These are phyloP conservation scores for Podarcis lilfordi DNA, from an alignment of 2,797 vertebrate species.

Conservation along the genomic window DNA sequence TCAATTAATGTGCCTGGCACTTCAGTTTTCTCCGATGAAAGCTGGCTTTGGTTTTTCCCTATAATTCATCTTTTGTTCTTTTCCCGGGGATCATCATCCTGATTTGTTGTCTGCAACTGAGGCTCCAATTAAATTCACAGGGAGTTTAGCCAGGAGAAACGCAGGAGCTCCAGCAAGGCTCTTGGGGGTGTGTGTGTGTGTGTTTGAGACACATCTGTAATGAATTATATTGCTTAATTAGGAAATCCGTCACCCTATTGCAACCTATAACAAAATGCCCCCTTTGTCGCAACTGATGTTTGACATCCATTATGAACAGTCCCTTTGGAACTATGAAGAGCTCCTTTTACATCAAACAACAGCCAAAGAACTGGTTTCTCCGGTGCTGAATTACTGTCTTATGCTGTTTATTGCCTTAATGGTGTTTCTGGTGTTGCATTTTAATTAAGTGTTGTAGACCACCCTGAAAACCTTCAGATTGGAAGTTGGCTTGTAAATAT, in stretches of 20 bases:
- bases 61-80: constrained; percentile 73
- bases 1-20: constrained; percentile 49
- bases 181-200: constrained; percentile 33
- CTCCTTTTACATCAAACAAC: background rate
- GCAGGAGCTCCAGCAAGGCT: constrained; percentile 62
- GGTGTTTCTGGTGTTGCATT: too few species aligned
- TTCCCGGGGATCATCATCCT: constrained; percentile 67
- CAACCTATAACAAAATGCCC: background rate
- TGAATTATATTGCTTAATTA: constrained; percentile 4
- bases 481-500: too few species aligned
- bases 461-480: too few species aligned
- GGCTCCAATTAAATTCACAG: constrained; percentile 78
- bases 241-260: background rate
- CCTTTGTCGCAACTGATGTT: background rate
- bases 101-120: constrained; percentile 80
- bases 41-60: constrained; percentile 56
- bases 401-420: too few species aligned
- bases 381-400: too few species aligned
- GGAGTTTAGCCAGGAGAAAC: constrained; percentile 72
- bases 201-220: constrained; percentile 54
- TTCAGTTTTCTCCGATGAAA: background rate
- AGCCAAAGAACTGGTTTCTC: background rate
- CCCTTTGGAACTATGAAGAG: background rate
- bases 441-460: too few species aligned
- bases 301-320: background rate